These are phyloP conservation scores for Sebastes matsubarae DNA, from an alignment of 2,797 vertebrate genomes.

Conservation along the genomic window DNA sequence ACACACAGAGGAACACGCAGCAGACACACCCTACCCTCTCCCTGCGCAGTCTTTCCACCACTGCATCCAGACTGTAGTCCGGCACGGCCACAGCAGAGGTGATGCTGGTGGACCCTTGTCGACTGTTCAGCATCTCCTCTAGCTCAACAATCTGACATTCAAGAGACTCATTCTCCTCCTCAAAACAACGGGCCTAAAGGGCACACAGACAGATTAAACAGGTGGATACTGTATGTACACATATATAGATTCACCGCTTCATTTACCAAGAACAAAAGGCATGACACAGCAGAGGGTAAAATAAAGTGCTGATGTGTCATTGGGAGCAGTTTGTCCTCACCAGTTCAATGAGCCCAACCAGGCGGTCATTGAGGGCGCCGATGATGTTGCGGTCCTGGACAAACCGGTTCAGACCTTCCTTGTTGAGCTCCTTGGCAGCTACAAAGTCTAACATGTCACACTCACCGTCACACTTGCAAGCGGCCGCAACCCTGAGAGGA, in stretches of 20 bases:
- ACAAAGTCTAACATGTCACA: slow-evolving; percentile 77
- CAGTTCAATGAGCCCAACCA: slow-evolving; percentile 80
- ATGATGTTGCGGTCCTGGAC: slow-evolving; percentile 75
- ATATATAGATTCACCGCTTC: background rate
- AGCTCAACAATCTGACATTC: slow-evolving; percentile 76
- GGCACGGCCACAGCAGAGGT: slow-evolving; percentile 18
- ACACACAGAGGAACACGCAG: slow-evolving; percentile 28
- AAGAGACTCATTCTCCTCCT: slow-evolving; percentile 81
- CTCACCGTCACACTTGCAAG: slow-evolving; percentile 54
- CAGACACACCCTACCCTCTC: slow-evolving; percentile 75
- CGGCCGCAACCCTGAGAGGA: slow-evolving; percentile 56
- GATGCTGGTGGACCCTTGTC: slow-evolving; percentile 2
- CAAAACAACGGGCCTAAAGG: slow-evolving; percentile 75
- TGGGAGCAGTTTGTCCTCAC: slow-evolving; percentile 64
- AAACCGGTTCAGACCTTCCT: slow-evolving; percentile 69
- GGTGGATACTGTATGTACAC: background rate
- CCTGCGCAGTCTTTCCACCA: slow-evolving; percentile 73
- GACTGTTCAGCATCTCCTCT: slow-evolving; percentile 49
- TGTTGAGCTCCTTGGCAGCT: slow-evolving; percentile 70
- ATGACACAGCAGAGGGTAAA: background rate
- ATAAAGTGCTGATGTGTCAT: background rate
- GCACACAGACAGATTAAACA: slow-evolving; percentile 1
- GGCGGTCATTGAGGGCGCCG: slow-evolving; percentile 80
- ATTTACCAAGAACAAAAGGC: background rate
- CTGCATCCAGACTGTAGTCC: slow-evolving; percentile 71